phyloP scores from a whole-genome alignment of 2,797 vertebrate species.

The Carduelis carduelis region DNA sequence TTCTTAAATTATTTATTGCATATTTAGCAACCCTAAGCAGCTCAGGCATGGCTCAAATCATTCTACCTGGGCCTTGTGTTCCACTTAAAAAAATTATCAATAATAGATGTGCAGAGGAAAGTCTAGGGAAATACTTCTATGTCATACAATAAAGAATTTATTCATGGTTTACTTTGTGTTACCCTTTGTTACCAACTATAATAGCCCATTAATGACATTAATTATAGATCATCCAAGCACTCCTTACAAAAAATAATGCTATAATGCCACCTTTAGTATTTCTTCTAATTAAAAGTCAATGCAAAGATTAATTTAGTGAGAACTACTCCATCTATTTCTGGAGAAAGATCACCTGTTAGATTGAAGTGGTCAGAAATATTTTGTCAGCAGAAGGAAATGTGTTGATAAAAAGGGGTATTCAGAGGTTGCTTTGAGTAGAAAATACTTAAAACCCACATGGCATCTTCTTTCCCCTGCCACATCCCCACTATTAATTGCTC shows the following conservation, averaged over 20 bases:
- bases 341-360: background rate
- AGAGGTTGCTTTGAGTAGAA: background rate
- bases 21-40: background rate
- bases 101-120: background rate
- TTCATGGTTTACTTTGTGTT: background rate
- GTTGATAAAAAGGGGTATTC: background rate
- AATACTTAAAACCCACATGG: background rate
- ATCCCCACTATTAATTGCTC: background rate
- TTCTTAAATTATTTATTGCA: background rate
- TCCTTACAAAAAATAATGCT: background rate
- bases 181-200: background rate
- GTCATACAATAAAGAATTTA: background rate
- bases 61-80: background rate
- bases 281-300: background rate
- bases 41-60: background rate
- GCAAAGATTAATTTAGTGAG: background rate
- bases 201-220: background rate
- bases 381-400: background rate
- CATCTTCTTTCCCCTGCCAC: background rate
- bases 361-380: background rate
- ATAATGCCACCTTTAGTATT: background rate
- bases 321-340: background rate
- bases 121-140: background rate
- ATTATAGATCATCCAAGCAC: background rate
- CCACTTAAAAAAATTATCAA: background rate